Evolutionary conservation across 1,140 invertebrate species (phyloP), one percentile per base, ranked within the genome.

Genomic region (Thereuonema tuberculata): DNA sequence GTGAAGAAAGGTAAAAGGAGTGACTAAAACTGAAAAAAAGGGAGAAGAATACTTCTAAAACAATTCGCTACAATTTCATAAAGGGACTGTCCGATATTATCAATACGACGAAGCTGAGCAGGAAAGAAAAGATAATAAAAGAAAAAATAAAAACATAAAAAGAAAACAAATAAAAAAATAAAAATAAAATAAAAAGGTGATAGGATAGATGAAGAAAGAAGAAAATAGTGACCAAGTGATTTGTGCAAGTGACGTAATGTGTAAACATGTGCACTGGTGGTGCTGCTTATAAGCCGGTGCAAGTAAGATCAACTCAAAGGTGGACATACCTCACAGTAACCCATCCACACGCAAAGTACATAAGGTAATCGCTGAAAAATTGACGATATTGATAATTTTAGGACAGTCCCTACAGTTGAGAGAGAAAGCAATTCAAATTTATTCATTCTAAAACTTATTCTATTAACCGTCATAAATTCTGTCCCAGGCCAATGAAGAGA

Each of bases 271-370:
- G n/a, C n/a, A n/a, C n/a, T n/a, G n/a, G n/a, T n/a, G n/a, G n/a
- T n/a, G n/a, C n/a, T n/a, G n/a, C n/a, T 12, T 46, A 46, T 17
- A 52, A 58, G 58, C 23, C 43, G 29, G 55, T 61, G 60, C 27
- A 20, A 43, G 24, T 60, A 59, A 43, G 20, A 2, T 21, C 1
- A 49, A 27, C 48, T 21, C 26, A 25, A 57, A 37, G 17, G 17
- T 5, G 31, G 9, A 53, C 25, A 76, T 84, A 84, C 82, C 82
- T 84, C 78, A 83, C 77, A 78, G 83, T 84, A 72, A 84, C 82
- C 82, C 82, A 85, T 78, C 82, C 82, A 78, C 81, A 84, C 77
- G 81, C 81, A 83, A 84, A 84, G 81, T 82, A 84, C 79, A 84
- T 72, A 69, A 70, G 70, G 77, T 79, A 81, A 77, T 80, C 81